Evolutionary conservation across 2,113 vertebrate species (phyloP), one percentile per base, ranked within the genome.

Genomic region (Pteruthius melanotis): DNA sequence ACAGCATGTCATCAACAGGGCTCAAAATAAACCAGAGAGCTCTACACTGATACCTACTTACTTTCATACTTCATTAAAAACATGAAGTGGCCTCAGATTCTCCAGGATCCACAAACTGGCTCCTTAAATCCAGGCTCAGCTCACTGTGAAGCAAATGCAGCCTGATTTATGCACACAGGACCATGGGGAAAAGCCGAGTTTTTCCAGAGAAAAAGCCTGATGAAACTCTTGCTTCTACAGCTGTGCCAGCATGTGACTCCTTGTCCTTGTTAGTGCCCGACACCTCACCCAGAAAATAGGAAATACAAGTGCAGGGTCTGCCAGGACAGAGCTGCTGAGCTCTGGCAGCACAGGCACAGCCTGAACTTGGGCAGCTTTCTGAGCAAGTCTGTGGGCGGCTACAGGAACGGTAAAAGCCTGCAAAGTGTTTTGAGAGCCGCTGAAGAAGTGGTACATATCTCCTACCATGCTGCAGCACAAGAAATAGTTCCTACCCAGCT

Each of bases 81-180:
- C 24, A 71, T 8, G 4, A 75, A 74, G 33, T 9, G 10, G 60
- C 27, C 65, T 59, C 56, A 52, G 49, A 74, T 33, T 71, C 52
- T 81, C 72, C 60, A 78, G 40, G 92, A 81, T 59, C 40, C 44
- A 81, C 2, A 4, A 77, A 71, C 5, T 44, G 13, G 7, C 16
- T 60, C 24, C 56, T 78, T 56, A 63, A 60, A 56, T 8, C 44
- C n/a, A 83, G 45, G 23, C 35, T 82, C 31, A 61, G 49, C 37
- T 63, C 5, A 2, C 52, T 65, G n/a, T 1, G 3, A 50, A 54
- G 45, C 60, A 61, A 72, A 42, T 0, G 0, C n/a, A 37, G 40
- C 21, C 82, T 65, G 57, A 52, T 44, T 47, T n/a, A 37, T 4
- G 14, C 40, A 68, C 61, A 33, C 2, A 28, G 50, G 33, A 23